Evolutionary conservation across 2,113 vertebrate species (phyloP).

Genomic region (Limnothrissa miodon): DNA sequence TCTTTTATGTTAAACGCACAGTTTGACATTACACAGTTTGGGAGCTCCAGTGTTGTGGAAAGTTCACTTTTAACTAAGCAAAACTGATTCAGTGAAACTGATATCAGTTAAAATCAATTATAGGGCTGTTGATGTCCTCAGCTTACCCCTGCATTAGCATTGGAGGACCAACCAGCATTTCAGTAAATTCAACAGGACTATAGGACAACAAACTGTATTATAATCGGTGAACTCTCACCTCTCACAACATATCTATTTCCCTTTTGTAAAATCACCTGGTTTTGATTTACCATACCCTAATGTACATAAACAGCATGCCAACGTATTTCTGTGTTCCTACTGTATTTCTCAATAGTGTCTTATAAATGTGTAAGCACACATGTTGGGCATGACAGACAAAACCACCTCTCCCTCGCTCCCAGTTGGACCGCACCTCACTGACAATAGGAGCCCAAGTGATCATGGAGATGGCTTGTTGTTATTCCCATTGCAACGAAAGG

Average conservation of each 20-base stretch:
- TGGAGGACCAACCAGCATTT: too few species aligned
- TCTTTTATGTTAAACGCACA: not conserved
- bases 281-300: not conserved
- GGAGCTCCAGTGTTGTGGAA: not conserved
- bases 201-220: too few species aligned
- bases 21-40: not conserved
- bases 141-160: not conserved
- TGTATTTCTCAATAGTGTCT: not conserved
- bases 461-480: not conserved
- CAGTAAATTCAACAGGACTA: too few species aligned
- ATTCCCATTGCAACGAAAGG: not conserved
- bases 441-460: not conserved
- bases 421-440: not conserved
- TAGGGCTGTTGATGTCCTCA: not conserved
- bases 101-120: too few species aligned
- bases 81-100: not conserved
- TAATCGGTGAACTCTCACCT: too few species aligned
- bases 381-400: conserved; percentile 1
- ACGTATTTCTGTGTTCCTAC: not conserved
- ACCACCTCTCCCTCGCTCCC: not conserved
- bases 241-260: too few species aligned
- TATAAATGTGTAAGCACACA: not conserved
- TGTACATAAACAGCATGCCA: not conserved
- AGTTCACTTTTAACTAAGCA: not conserved
- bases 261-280: not conserved